phyloP scores from a whole-genome alignment of 1,140 invertebrate genomes.

The Trichoplusia ni region DNA sequence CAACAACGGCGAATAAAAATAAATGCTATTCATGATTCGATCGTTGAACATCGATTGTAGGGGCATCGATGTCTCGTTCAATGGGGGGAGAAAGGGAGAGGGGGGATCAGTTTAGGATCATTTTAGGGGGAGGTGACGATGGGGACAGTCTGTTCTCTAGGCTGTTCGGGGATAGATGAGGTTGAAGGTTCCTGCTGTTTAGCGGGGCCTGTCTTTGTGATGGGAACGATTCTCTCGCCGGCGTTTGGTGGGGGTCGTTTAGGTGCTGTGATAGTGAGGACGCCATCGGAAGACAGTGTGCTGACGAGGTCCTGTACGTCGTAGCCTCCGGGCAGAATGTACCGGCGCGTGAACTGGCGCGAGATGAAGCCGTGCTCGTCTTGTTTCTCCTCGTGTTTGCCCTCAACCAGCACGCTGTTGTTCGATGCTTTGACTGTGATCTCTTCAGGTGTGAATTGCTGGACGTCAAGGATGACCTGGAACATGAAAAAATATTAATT shows the following conservation, averaged over 20 bases:
- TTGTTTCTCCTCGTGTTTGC: constrained; percentile 91
- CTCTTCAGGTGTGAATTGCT: constrained; percentile 93
- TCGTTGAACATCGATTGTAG: constrained; percentile 53
- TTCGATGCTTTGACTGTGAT: constrained; percentile 94
- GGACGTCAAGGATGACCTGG: constrained; percentile 90
- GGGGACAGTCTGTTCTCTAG: constrained; percentile 71
- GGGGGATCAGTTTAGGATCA: neutral
- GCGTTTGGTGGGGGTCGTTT: constrained; percentile 79
- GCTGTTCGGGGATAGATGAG: constrained; percentile 47
- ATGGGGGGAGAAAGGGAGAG: no score
- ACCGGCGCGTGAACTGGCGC: constrained; percentile 88
- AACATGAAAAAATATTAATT: constrained; percentile 42
- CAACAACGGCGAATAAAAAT: constrained; percentile 67
- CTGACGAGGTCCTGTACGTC: constrained; percentile 87
- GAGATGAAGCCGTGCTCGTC: constrained; percentile 90
- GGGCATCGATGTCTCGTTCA: constrained; percentile 45
- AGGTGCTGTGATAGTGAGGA: constrained; percentile 87
- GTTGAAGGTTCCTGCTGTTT: constrained; percentile 57
- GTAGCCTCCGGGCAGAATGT: constrained; percentile 85
- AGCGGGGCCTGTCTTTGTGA: constrained; percentile 85
- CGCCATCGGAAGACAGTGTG: constrained; percentile 87
- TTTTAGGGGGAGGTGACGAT: constrained; percentile 68
- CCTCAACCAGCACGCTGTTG: constrained; percentile 89
- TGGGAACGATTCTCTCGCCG: constrained; percentile 85
- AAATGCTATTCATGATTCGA: constrained; percentile 78